These are phyloP conservation scores for Scaptomyza polygonia DNA, from an alignment of 2,888 invertebrate genomes.

Conservation along the genomic window DNA sequence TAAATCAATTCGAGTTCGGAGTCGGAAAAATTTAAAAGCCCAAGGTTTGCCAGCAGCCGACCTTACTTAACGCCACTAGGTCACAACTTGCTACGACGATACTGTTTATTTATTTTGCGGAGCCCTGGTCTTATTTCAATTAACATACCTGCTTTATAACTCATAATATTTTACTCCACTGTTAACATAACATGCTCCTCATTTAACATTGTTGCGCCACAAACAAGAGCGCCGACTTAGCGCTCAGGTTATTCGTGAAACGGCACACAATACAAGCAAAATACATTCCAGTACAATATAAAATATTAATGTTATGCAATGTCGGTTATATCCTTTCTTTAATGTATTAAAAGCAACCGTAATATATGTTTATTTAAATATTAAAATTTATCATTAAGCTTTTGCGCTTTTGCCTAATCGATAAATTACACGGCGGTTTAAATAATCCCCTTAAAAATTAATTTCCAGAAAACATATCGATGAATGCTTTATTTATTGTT, in stretches of 20 bases:
- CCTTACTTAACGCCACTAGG: conserved; percentile 71
- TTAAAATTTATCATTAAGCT: background rate
- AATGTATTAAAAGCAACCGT: too few relatives aligned
- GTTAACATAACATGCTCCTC: too few relatives aligned
- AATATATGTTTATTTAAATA: background rate
- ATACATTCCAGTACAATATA: too few relatives aligned
- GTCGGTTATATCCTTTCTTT: too few relatives aligned
- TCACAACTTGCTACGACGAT: conserved; percentile 61
- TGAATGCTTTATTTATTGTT: background rate
- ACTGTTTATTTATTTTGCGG: conserved; percentile 31
- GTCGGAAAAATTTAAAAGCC: conserved; percentile 48
- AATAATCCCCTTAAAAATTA: background rate
- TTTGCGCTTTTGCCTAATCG: background rate
- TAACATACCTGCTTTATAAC: background rate
- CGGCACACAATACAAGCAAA: too few relatives aligned
- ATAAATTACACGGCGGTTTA: background rate
- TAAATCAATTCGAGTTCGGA: conserved; percentile 33
- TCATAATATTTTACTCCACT: conserved; percentile 6
- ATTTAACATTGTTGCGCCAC: background rate
- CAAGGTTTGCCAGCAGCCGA: conserved; percentile 61
- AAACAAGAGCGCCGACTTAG: background rate
- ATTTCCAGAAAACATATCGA: background rate
- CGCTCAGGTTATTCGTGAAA: background rate
- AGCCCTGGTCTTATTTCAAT: conserved; percentile 26
- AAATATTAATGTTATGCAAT: background rate